phyloP scores from a whole-genome alignment of 2,113 vertebrate genomes.

The Engystomops pustulosus region DNA sequence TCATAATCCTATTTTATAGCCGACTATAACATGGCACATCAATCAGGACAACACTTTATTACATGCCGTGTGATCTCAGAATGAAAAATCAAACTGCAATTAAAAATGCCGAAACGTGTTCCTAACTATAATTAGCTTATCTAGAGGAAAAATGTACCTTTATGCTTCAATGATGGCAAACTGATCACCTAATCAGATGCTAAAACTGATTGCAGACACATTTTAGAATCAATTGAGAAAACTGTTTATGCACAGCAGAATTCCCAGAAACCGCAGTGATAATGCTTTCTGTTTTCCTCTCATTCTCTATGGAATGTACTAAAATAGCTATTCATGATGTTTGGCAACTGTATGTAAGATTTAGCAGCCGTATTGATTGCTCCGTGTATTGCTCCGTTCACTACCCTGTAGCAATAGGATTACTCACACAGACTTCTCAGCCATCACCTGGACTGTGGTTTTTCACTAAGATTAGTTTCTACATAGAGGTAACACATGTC shows the following conservation, averaged over 20 bases:
- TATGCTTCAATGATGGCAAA: slow-evolving; percentile 13
- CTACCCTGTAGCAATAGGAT: not conserved
- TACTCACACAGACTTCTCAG: not conserved
- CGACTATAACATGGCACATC: slow-evolving; percentile 17
- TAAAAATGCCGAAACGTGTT: slow-evolving; percentile 26
- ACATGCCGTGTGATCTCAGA: slow-evolving; percentile 19
- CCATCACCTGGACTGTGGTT: not conserved
- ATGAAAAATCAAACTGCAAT: slow-evolving; percentile 42
- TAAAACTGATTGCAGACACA: slow-evolving; percentile 43
- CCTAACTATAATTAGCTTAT: slow-evolving; percentile 43
- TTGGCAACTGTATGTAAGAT: slow-evolving; percentile 25
- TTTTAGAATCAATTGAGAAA: slow-evolving; percentile 36
- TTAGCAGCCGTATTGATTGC: slow-evolving; percentile 27
- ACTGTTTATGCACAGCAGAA: slow-evolving; percentile 36
- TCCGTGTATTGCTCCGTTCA: not conserved
- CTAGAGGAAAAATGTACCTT: slow-evolving; percentile 18
- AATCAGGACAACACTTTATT: slow-evolving; percentile 45
- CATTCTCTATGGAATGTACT: slow-evolving; percentile 9
- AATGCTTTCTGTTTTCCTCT: slow-evolving; percentile 2
- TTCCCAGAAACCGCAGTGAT: slow-evolving; percentile 35
- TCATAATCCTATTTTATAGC: not conserved
- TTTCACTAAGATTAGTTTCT: not conserved
- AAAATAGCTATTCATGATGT: slow-evolving; percentile 30
- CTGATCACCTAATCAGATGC: slow-evolving; percentile 51
- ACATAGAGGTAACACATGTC: not conserved